Conservation (phyloP, 1,140 invertebrate species). For the Globodera rostochiensis region DNA sequence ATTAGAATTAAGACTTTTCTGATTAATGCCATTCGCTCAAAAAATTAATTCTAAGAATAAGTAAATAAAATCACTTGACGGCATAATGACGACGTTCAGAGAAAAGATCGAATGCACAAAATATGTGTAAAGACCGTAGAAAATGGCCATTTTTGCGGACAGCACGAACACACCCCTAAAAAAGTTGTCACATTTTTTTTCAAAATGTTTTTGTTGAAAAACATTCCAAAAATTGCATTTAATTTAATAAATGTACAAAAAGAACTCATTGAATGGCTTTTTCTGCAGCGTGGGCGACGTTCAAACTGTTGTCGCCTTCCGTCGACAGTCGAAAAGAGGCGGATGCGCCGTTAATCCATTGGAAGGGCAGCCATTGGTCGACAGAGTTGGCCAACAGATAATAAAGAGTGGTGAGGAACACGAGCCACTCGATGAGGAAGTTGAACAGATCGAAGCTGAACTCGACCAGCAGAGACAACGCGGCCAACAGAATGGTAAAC, state of each 20-base stretch:
- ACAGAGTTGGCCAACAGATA: slow-evolving; percentile 87
- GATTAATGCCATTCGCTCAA: too few species aligned
- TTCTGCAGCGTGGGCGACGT: slow-evolving; percentile 58
- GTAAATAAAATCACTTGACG: slow-evolving; percentile 73
- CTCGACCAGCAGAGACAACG: slow-evolving; percentile 83
- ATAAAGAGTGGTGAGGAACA: slow-evolving; percentile 93
- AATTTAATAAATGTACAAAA: slow-evolving; percentile 10
- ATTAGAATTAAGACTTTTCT: too few species aligned
- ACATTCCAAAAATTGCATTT: slow-evolving; percentile 1
- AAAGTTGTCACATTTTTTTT: slow-evolving; percentile 8
- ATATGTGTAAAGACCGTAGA: slow-evolving; percentile 97
- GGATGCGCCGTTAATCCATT: slow-evolving; percentile 47
- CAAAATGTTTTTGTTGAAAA: too few species aligned
- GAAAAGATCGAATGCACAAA: slow-evolving; percentile 91
- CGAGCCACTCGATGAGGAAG: slow-evolving; percentile 85
- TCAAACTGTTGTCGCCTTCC: slow-evolving; percentile 1
- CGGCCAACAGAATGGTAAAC: slow-evolving; percentile 80
- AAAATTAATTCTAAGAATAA: not conserved
- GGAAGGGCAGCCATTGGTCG: slow-evolving; percentile 67
- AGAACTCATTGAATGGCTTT: slow-evolving; percentile 52
- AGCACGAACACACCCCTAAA: slow-evolving; percentile 82
- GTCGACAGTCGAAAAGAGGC: slow-evolving; percentile 31
- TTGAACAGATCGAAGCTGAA: slow-evolving; percentile 90
- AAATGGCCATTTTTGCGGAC: slow-evolving; percentile 92
- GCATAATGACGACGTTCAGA: slow-evolving; percentile 90